These are phyloP conservation scores for Orestias chungarensis DNA, from an alignment of 2,797 vertebrate genomes.

Conservation along the genomic window DNA sequence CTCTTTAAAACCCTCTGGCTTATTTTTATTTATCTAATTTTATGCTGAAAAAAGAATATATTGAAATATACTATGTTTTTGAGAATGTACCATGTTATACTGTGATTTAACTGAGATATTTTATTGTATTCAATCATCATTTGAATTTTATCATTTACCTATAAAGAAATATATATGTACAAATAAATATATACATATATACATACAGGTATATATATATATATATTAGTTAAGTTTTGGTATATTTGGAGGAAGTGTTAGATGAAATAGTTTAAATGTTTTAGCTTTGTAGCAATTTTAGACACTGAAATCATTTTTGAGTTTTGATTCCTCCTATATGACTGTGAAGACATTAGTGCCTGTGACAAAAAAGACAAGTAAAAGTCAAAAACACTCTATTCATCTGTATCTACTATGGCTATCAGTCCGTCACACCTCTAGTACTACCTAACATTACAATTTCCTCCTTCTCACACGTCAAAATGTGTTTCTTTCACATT, in stretches of 20 bases:
- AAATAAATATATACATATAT: conserved; percentile 82
- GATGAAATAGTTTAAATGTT: conserved; percentile 88
- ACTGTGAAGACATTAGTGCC: conserved; percentile 91
- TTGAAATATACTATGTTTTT: conserved; percentile 86
- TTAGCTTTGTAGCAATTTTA: conserved; percentile 88
- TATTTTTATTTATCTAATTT: conserved; percentile 74
- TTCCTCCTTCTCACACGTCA: conserved; percentile 43
- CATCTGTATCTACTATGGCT: conserved; percentile 81
- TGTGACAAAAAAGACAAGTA: conserved; percentile 86
- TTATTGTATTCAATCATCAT: conserved; percentile 84
- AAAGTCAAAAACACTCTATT: conserved; percentile 80
- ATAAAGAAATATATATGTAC: conserved; percentile 85
- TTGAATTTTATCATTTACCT: conserved; percentile 83
- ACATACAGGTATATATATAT: conserved; percentile 79
- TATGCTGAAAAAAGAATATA: conserved; percentile 79
- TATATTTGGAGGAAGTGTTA: conserved; percentile 88
- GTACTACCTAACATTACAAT: conserved; percentile 76
- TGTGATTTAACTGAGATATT: conserved; percentile 87
- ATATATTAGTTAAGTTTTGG: conserved; percentile 85
- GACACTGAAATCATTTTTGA: conserved; percentile 85
- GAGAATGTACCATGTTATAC: conserved; percentile 88
- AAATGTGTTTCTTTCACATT: conserved; percentile 45
- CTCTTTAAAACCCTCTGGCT: conserved; percentile 80
- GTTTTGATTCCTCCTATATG: conserved; percentile 87
- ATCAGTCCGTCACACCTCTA: conserved; percentile 77